These are phyloP conservation scores for Neotoxoptera formosana DNA, from an alignment of 1,140 invertebrate species.

Conservation along the genomic window DNA sequence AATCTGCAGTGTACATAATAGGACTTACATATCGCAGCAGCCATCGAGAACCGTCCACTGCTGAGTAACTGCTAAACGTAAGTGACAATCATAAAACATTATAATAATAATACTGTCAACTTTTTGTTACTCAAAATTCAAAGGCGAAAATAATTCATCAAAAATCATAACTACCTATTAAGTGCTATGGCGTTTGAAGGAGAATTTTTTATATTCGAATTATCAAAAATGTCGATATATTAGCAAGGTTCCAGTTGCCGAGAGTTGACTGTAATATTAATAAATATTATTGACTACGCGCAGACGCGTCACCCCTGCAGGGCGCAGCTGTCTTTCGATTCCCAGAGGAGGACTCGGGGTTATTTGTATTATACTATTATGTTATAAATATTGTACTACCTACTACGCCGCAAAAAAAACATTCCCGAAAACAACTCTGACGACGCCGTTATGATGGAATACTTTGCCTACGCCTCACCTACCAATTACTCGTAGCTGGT, in stretches of 20 bases:
- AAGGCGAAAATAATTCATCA: background rate
- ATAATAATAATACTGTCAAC: background rate
- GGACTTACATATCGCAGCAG: background rate
- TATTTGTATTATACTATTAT: background rate
- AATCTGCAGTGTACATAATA: background rate
- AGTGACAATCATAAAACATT: background rate
- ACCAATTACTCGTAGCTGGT: background rate
- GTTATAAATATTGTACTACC: background rate
- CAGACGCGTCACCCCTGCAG: background rate
- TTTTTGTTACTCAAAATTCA: background rate
- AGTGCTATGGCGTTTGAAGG: background rate
- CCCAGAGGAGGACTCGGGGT: background rate
- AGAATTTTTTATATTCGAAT: background rate
- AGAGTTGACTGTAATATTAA: background rate
- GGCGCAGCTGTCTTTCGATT: background rate
- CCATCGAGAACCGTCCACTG: background rate
- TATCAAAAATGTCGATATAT: background rate
- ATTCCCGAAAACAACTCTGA: background rate
- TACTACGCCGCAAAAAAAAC: background rate
- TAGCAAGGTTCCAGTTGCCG: background rate
- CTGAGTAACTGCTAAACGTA: background rate
- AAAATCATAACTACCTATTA: too few species aligned
- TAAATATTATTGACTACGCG: background rate
- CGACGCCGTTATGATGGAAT: background rate
- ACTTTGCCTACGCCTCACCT: background rate